These are phyloP conservation scores for Phodopus roborovskii DNA, from an alignment of 2,113 vertebrate genomes.

Conservation along the genomic window DNA sequence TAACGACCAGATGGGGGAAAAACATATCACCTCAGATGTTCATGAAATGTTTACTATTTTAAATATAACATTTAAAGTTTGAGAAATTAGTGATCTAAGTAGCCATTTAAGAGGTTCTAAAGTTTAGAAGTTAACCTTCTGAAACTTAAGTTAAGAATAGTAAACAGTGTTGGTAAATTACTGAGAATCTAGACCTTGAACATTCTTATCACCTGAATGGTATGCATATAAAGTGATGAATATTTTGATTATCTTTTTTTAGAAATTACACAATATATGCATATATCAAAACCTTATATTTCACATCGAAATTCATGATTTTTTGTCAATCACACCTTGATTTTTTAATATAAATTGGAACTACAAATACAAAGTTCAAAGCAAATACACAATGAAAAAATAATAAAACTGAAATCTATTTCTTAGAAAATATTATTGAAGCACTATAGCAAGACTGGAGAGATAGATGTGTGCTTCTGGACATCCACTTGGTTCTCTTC, in stretches of 20 bases:
- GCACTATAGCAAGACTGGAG: not conserved
- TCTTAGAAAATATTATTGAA: not conserved
- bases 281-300: not conserved
- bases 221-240: not conserved
- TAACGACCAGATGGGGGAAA: not conserved
- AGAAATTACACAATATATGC: not conserved
- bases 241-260: not conserved
- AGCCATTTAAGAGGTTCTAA: not conserved
- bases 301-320: not conserved
- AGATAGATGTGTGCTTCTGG: not conserved
- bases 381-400: not conserved
- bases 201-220: not conserved
- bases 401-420: not conserved
- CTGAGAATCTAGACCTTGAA: not conserved
- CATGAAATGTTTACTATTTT: not conserved
- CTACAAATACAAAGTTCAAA: not conserved
- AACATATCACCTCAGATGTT: not conserved
- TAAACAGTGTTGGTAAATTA: not conserved
- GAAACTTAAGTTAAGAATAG: not conserved
- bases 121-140: not conserved
- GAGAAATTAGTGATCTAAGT: not conserved
- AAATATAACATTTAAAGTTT: not conserved
- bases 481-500: not conserved
- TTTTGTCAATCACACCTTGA: not conserved
- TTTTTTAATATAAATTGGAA: not conserved